Base-by-base conservation (phyloP, 2,888 invertebrate species). In the Creontiades dilutus region DNA sequence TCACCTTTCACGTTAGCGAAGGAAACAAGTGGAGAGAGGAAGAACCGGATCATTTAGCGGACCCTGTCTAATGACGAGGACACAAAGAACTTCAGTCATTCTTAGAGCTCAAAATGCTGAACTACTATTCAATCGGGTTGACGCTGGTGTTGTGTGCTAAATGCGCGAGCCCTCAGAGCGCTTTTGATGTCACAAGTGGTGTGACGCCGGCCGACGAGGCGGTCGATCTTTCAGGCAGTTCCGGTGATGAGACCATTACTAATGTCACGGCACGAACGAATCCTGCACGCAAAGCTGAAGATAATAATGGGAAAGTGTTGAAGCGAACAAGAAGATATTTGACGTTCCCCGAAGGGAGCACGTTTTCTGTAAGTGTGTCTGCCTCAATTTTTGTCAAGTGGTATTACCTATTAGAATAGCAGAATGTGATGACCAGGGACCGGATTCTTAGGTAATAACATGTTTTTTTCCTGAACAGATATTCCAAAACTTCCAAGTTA, bases 261-360 rank as follows among this genome's bases (percentile, higher is more conserved):
- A 27, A 68, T 68, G 68, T 68, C 68, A 68, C 68, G 68, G 9
- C 68, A 68, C 68, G 68, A 68, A 68, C 68, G 19, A 23, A 5
- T 68, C 68, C 68, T 2, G 9, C 68, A 68, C 68, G 68, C 68
- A 68, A 27, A 80, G 48, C 19, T 80, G 19, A n/a, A 14, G 46
- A 46, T 37, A 80, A n/a, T 16, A 23, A 14, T 28, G 46, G 46
- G 23, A 57, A 61, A 61, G 55, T 57, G 12, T 75, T 88, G 55
- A 88, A 88, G 28, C 78, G 88, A 27, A 78, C 88, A 23, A 91
- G 90, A 80, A 90, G 92, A 28, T 92, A 92, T 87, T 91, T 92
- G 27, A 90, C 91, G 37, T 92, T 92, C 89, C 92, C 92, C 0
- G 92, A 92, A 82, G 92, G 92, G 11, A 92, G 92, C 68, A 92